Conservation (phyloP, 2,797 vertebrate species). For the Margarornis squamiger region DNA sequence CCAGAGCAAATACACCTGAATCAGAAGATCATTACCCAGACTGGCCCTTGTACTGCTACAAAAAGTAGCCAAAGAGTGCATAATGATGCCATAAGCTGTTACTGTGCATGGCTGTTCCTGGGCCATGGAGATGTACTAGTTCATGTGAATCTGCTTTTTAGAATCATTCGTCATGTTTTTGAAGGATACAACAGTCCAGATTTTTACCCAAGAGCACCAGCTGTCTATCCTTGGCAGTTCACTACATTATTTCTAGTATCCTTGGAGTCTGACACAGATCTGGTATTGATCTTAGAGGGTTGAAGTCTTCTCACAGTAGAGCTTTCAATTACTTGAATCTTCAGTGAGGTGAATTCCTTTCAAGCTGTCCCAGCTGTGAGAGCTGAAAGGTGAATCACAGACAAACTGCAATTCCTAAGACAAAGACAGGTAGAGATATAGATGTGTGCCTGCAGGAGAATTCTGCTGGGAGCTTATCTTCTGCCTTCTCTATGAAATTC, state of each 20-base stretch:
- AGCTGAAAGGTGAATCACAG: not conserved
- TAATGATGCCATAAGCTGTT: not conserved
- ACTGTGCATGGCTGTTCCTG: not conserved
- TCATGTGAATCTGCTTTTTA: not conserved
- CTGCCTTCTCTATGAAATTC: not conserved
- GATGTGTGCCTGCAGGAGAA: not conserved
- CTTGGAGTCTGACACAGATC: not conserved
- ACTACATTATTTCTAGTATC: not conserved
- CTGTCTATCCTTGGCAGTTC: not conserved
- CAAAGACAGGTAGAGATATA: not conserved
- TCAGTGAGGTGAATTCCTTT: not conserved
- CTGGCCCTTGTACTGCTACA: not conserved
- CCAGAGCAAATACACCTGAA: not conserved
- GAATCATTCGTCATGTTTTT: not conserved
- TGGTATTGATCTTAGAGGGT: not conserved
- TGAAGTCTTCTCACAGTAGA: not conserved
- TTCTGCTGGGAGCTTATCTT: conserved; percentile 22
- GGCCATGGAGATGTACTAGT: not conserved
- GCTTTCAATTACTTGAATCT: not conserved
- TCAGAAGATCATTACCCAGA: rapidly evolving
- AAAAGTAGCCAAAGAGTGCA: not conserved
- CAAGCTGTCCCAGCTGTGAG: not conserved
- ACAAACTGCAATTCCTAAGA: not conserved
- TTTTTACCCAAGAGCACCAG: not conserved
- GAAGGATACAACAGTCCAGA: not conserved